Evolutionary conservation across 2,888 invertebrate genomes (phyloP).

Genomic region (Limnephilus marmoratus): DNA sequence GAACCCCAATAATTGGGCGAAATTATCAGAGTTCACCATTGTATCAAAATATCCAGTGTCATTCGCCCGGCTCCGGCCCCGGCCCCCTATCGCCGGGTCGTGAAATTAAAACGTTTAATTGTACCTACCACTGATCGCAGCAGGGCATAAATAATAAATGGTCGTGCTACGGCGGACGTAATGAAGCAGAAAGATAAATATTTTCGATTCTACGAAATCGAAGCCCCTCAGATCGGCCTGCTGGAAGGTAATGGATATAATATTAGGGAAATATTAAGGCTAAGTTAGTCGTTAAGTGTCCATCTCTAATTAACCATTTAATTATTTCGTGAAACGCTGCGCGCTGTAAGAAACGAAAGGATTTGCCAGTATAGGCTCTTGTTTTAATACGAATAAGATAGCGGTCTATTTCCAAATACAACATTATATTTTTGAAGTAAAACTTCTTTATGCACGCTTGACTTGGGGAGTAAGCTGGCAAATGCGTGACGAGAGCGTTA

Average conservation of each 20-base stretch:
- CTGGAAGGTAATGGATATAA: conserved; percentile 9
- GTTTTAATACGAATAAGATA: too few relatives aligned
- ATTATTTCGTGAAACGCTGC: not conserved
- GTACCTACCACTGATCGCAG: not conserved
- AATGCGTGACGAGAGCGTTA: too few relatives aligned
- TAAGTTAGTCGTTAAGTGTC: conserved; percentile 4
- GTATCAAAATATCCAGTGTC: not conserved
- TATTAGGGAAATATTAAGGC: not conserved
- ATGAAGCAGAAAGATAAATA: not conserved
- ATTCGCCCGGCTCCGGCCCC: not conserved
- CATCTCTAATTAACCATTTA: not conserved
- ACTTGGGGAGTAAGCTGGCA: too few relatives aligned
- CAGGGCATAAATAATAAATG: conserved; percentile 16
- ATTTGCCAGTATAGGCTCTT: too few relatives aligned
- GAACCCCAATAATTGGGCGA: not conserved
- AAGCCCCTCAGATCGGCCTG: not conserved
- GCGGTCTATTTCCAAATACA: too few relatives aligned
- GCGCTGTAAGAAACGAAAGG: not conserved
- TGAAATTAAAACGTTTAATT: conserved; percentile 31
- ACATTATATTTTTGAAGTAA: too few relatives aligned
- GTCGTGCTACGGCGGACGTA: not conserved
- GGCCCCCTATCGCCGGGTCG: not conserved
- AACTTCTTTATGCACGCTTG: too few relatives aligned
- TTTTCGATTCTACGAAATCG: conserved; percentile 23
- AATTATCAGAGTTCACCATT: not conserved